Evolutionary conservation across 2,797 vertebrate genomes (phyloP).

Genomic region (Selene dorsalis): DNA sequence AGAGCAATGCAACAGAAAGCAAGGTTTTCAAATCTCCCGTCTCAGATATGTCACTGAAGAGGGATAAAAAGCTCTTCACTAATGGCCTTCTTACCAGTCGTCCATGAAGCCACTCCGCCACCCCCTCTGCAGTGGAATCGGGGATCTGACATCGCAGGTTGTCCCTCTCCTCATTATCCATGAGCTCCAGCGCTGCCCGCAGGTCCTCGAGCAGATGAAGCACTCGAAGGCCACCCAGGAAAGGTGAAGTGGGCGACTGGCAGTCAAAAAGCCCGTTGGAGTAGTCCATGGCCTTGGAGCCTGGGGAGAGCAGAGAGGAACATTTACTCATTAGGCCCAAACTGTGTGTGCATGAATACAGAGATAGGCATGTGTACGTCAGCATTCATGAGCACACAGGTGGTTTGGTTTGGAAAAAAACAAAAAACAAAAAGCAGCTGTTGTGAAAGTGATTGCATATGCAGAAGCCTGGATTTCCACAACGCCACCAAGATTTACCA

Average conservation of each 20-base stretch:
- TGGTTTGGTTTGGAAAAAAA: too few species aligned
- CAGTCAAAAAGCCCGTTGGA: slow-evolving; percentile 97
- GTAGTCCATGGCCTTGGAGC: slow-evolving; percentile 97
- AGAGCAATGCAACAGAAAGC: neutral
- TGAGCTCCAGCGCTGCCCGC: slow-evolving; percentile 91
- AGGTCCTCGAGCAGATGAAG: slow-evolving; percentile 96
- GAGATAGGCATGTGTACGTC: neutral
- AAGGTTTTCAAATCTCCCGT: too few species aligned
- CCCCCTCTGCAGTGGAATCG: slow-evolving; percentile 89
- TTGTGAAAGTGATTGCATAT: neutral
- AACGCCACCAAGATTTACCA: neutral
- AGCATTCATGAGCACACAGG: too few species aligned
- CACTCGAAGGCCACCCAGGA: slow-evolving; percentile 91
- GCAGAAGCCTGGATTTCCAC: neutral
- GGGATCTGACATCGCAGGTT: slow-evolving; percentile 94
- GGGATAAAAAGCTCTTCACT: too few species aligned
- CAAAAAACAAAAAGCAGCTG: too few species aligned
- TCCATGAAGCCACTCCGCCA: slow-evolving; percentile 93
- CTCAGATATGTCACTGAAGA: too few species aligned
- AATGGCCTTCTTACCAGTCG: slow-evolving; percentile 83
- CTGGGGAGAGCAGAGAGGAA: slow-evolving; percentile 71
- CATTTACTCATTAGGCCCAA: neutral
- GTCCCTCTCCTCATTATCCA: slow-evolving; percentile 93
- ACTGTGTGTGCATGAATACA: neutral
- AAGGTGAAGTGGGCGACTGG: slow-evolving; percentile 95